These are phyloP conservation scores for Chesias legatella DNA, from an alignment of 2,888 invertebrate species.

Conservation along the genomic window DNA sequence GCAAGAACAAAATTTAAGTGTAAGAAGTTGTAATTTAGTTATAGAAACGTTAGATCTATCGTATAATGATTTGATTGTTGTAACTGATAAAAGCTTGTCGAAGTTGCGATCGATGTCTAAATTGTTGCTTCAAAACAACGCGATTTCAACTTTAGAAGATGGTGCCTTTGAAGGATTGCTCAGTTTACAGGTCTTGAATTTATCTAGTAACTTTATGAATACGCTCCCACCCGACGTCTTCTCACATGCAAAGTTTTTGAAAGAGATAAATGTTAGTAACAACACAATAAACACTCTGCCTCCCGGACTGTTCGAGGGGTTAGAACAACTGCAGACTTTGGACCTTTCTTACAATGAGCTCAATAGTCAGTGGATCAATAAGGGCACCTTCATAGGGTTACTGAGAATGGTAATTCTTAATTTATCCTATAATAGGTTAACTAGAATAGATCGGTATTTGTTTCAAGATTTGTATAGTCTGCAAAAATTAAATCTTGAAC, in stretches of 20 bases:
- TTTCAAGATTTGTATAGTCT: slow-evolving; percentile 88
- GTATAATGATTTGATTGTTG: slow-evolving; percentile 84
- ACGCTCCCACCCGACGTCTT: slow-evolving; percentile 88
- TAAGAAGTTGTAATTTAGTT: slow-evolving; percentile 84
- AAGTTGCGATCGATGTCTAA: slow-evolving; percentile 84
- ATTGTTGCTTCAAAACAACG: slow-evolving; percentile 87
- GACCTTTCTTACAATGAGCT: slow-evolving; percentile 87
- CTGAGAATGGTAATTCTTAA: slow-evolving; percentile 87
- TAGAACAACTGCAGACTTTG: slow-evolving; percentile 86
- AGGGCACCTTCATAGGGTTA: slow-evolving; percentile 86
- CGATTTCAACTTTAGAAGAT: slow-evolving; percentile 86
- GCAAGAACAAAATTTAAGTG: slow-evolving; percentile 76
- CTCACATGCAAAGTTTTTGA: slow-evolving; percentile 82
- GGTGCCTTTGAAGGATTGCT: slow-evolving; percentile 85
- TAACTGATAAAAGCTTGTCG: slow-evolving; percentile 85
- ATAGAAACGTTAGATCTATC: slow-evolving; percentile 87
- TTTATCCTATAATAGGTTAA: slow-evolving; percentile 85
- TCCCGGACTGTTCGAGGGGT: slow-evolving; percentile 85
- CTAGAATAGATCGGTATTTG: slow-evolving; percentile 84
- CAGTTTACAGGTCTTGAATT: slow-evolving; percentile 85
- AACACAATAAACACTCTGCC: slow-evolving; percentile 88
- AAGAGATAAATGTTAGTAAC: slow-evolving; percentile 86
- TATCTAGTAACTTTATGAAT: slow-evolving; percentile 88
- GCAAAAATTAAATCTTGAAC: slow-evolving; percentile 87
- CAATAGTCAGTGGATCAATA: slow-evolving; percentile 87